Evolutionary conservation across 2,113 vertebrate genomes (phyloP).

Genomic region (Diglossa brunneiventris): DNA sequence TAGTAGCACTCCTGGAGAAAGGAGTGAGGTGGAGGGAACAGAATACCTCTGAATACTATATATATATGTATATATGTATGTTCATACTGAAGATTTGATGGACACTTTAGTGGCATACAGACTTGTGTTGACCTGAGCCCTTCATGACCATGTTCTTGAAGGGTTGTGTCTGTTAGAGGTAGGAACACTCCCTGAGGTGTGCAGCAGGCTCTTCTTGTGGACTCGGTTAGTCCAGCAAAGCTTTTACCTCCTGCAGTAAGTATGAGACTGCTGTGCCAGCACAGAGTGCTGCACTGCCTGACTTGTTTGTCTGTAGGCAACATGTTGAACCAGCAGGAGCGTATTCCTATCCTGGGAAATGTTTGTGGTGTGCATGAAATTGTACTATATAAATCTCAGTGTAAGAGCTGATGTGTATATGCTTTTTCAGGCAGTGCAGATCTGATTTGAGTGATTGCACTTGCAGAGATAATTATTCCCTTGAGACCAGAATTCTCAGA

Average conservation of each 20-base stretch:
- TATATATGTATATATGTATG: not conserved
- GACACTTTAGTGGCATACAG: not conserved
- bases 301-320: not conserved
- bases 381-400: not conserved
- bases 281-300: not conserved
- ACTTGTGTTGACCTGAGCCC: not conserved
- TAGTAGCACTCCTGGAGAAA: not conserved
- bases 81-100: not conserved
- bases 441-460: not conserved
- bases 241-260: not conserved
- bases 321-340: not conserved
- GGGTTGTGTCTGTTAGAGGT: not conserved
- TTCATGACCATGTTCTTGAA: not conserved
- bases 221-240: not conserved
- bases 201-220: not conserved
- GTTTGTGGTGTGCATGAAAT: not conserved
- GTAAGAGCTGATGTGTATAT: not conserved
- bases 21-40: rapidly evolving
- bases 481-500: constrained; percentile 4
- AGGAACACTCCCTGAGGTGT: not conserved
- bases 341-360: not conserved
- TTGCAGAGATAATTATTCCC: constrained; percentile 5
- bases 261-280: not conserved
- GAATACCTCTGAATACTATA: not conserved
- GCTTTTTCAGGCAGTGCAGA: not conserved